These are phyloP conservation scores for Cerastoderma edule DNA, from an alignment of 2,888 invertebrate genomes.

Conservation along the genomic window DNA sequence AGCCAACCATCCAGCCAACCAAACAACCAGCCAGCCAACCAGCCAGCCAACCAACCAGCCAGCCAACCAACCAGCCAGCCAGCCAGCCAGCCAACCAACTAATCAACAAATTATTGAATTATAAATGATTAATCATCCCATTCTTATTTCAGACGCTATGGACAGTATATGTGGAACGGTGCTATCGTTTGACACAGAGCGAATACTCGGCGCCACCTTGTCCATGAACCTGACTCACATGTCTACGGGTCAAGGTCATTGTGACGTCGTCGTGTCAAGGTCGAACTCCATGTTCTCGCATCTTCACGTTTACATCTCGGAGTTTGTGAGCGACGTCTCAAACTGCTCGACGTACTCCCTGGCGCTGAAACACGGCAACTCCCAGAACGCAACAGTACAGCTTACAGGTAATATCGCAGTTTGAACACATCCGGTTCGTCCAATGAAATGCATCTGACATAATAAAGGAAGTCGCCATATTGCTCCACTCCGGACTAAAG, in stretches of 20 bases:
- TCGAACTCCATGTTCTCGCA: constrained; percentile 9
- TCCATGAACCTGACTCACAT: neutral
- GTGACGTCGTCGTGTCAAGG: neutral
- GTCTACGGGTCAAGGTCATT: neutral
- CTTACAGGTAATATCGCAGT: constrained; percentile 6
- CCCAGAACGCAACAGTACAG: neutral
- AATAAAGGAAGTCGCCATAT: too few species aligned
- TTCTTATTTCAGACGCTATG: constrained; percentile 1
- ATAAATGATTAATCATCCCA: too few species aligned
- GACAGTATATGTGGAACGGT: constrained; percentile 1
- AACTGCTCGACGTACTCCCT: constrained; percentile 13
- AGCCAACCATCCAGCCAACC: too few species aligned
- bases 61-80: too few species aligned
- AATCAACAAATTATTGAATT: too few species aligned
- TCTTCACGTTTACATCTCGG: constrained; percentile 10
- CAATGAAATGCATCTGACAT: too few species aligned
- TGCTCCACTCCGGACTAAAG: too few species aligned
- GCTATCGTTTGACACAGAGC: constrained; percentile 1
- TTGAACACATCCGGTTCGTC: too few species aligned
- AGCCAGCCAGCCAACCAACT: too few species aligned
- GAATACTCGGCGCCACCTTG: neutral
- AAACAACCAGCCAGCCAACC: too few species aligned
- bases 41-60: too few species aligned
- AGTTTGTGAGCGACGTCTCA: neutral
- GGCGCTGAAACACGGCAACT: constrained; percentile 4